Evolutionary conservation across 2,888 invertebrate genomes (phyloP).

Genomic region (Elmis aenea): DNA sequence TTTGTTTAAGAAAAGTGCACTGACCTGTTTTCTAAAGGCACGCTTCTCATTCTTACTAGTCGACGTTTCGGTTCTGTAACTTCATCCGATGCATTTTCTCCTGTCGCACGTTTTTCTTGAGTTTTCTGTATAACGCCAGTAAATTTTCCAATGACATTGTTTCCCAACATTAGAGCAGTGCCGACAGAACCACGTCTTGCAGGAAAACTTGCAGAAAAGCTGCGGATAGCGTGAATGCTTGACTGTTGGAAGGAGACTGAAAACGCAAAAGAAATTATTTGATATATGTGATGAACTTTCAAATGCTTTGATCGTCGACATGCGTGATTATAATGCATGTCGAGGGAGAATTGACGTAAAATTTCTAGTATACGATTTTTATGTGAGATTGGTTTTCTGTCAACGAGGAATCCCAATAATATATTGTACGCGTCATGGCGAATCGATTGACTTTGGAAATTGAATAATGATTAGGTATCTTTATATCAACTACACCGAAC

Average conservation of each 20-base stretch:
- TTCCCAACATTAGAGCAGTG: slow-evolving; percentile 30
- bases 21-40: slow-evolving; percentile 23
- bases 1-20: slow-evolving; percentile 3
- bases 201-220: slow-evolving; percentile 47
- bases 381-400: no score
- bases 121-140: slow-evolving; percentile 18
- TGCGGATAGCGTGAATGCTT: slow-evolving; percentile 44
- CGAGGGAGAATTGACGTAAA: no score
- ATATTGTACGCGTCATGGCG: no score
- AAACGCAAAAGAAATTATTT: no score
- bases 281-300: background rate
- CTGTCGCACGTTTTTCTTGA: slow-evolving; percentile 37
- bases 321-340: background rate
- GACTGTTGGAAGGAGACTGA: slow-evolving; percentile 47
- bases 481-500: no score
- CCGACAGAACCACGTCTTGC: slow-evolving; percentile 39
- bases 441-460: no score
- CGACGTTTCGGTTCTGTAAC: slow-evolving; percentile 39
- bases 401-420: no score
- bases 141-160: slow-evolving; percentile 9
- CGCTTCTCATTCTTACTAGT: slow-evolving; percentile 31
- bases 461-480: no score
- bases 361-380: no score
- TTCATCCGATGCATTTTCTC: slow-evolving; percentile 31
- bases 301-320: background rate